phyloP scores from a whole-genome alignment of 1,140 invertebrate genomes.

The Ruditapes philippinarum region DNA sequence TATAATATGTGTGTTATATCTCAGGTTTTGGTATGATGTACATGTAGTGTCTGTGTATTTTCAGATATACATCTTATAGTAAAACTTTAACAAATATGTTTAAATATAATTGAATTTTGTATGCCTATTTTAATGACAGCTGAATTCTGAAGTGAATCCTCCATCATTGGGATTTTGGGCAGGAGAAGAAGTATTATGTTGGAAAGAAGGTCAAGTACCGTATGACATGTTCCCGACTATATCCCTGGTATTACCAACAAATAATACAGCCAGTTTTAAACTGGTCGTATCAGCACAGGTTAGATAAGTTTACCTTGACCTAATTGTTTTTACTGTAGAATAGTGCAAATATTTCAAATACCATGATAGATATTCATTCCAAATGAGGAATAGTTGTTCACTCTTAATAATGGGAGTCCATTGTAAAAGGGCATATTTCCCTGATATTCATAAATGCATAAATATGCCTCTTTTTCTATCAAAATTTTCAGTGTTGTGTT shows the following conservation, averaged over 20 bases:
- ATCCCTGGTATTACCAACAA: conserved; percentile 69
- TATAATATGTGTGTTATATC: neutral
- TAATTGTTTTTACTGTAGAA: too few relatives aligned
- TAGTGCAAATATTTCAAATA: too few relatives aligned
- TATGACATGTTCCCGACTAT: conserved; percentile 78
- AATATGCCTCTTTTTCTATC: too few relatives aligned
- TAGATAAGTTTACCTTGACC: conserved; percentile 1
- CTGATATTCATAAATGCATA: too few relatives aligned
- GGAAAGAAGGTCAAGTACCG: conserved; percentile 68
- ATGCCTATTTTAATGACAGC: too few relatives aligned
- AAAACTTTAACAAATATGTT: too few relatives aligned
- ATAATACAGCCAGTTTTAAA: conserved; percentile 70
- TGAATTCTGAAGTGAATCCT: neutral
- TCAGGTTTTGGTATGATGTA: neutral
- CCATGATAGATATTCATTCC: too few relatives aligned
- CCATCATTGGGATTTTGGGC: conserved; percentile 75
- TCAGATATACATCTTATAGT: neutral
- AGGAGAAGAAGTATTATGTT: conserved; percentile 79
- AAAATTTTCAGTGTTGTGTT: too few relatives aligned
- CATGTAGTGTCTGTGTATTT: neutral
- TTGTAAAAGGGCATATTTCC: too few relatives aligned
- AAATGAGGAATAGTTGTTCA: too few relatives aligned
- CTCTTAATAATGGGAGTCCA: too few relatives aligned
- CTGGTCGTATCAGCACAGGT: conserved; percentile 81
- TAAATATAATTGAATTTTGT: too few relatives aligned